Evolutionary conservation across 2,113 vertebrate species (phyloP).

Genomic region (Marmota flaviventris): DNA sequence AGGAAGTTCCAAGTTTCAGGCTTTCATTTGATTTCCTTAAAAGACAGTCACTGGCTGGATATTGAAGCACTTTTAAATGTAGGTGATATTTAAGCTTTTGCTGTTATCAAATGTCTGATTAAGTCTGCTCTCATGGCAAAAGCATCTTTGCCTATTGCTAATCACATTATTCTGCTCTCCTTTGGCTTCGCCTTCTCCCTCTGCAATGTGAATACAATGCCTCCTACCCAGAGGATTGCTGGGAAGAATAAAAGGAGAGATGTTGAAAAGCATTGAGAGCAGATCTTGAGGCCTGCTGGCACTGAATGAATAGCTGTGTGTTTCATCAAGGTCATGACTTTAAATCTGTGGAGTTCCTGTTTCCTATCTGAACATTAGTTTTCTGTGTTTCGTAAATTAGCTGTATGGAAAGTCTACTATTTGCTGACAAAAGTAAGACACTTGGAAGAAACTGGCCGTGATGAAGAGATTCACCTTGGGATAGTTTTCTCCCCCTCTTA

Average conservation of each 20-base stretch:
- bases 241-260: background rate
- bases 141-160: background rate
- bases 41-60: background rate
- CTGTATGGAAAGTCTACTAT: background rate
- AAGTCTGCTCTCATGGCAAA: background rate
- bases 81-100: background rate
- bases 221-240: background rate
- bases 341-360: background rate
- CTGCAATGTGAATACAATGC: background rate
- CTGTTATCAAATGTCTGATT: background rate
- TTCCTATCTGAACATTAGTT: background rate
- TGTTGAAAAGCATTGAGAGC: background rate
- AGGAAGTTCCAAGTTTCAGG: background rate
- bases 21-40: background rate
- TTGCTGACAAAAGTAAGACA: background rate
- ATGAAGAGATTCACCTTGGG: background rate
- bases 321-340: background rate
- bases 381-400: background rate
- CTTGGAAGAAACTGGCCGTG: background rate
- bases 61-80: background rate
- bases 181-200: background rate
- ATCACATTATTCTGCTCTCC: background rate
- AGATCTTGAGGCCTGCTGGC: background rate
- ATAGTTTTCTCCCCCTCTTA: background rate
- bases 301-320: background rate